Evolutionary conservation across 2,888 invertebrate genomes (phyloP).

Genomic region (Philereme vetulata): DNA sequence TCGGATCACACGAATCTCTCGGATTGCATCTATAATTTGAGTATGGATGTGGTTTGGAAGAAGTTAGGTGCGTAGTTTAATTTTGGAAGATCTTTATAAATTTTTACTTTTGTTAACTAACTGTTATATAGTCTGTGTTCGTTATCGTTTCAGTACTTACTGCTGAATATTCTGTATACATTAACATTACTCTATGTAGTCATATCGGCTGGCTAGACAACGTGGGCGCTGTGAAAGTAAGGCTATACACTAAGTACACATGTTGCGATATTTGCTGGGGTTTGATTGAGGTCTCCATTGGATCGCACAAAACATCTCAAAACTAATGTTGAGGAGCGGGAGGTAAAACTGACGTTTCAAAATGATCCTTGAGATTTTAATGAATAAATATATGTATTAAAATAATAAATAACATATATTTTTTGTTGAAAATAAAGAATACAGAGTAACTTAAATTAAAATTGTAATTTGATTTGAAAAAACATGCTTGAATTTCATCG

Average conservation of each 20-base stretch:
- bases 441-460: too few species aligned
- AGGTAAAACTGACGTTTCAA: neutral
- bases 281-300: conserved; percentile 10
- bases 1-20: too few species aligned
- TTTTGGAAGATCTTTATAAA: too few species aligned
- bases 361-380: too few species aligned
- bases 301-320: neutral
- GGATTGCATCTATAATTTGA: too few species aligned
- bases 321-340: neutral
- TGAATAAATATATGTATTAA: too few species aligned
- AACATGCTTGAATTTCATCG: too few species aligned
- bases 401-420: too few species aligned
- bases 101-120: neutral
- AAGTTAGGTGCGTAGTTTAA: too few species aligned
- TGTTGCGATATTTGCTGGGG: conserved; percentile 15
- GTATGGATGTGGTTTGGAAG: too few species aligned
- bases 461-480: too few species aligned
- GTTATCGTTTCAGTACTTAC: neutral
- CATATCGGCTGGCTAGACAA: conserved; percentile 45
- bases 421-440: too few species aligned
- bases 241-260: conserved; percentile 26
- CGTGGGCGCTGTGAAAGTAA: conserved; percentile 46
- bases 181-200: conserved; percentile 30
- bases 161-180: conserved; percentile 4
- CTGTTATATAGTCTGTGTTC: conserved; percentile 1